phyloP scores from a whole-genome alignment of 2,888 invertebrate genomes.

The Allygus modestus region DNA sequence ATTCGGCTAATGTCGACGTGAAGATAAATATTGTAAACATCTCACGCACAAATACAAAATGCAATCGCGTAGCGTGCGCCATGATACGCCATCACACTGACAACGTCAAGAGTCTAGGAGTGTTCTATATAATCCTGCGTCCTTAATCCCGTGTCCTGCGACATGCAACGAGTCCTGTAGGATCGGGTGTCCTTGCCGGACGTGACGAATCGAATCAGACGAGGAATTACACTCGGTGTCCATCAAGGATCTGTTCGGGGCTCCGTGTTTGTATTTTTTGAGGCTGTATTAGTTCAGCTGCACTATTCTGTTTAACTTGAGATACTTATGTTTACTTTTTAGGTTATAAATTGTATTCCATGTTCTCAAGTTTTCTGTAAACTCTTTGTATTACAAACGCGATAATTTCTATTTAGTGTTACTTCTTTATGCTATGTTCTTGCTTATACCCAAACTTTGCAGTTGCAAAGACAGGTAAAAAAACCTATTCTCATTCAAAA shows the following conservation, averaged over 20 bases:
- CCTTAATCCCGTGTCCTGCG: slow-evolving; percentile 1
- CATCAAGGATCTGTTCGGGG: neutral
- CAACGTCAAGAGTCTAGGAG: neutral
- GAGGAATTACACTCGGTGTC: neutral
- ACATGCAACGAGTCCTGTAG: neutral
- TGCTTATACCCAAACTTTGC: too few species aligned
- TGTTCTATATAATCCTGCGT: neutral
- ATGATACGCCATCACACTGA: neutral
- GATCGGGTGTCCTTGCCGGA: neutral
- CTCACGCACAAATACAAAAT: neutral
- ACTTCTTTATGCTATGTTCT: too few species aligned
- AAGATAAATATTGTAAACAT: too few species aligned
- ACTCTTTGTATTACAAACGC: too few species aligned
- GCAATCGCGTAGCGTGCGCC: neutral
- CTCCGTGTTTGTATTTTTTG: neutral
- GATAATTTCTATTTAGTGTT: too few species aligned
- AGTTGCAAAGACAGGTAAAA: too few species aligned
- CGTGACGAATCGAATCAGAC: neutral
- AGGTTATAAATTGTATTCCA: too few species aligned
- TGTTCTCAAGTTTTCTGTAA: too few species aligned
- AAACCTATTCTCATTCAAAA: too few species aligned
- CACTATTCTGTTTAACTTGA: too few species aligned
- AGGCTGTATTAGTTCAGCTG: neutral
- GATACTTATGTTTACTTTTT: too few species aligned
- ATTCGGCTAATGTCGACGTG: too few species aligned